Evolutionary conservation across 1,140 invertebrate species (phyloP).

Genomic region (Camponotus pennsylvanicus): DNA sequence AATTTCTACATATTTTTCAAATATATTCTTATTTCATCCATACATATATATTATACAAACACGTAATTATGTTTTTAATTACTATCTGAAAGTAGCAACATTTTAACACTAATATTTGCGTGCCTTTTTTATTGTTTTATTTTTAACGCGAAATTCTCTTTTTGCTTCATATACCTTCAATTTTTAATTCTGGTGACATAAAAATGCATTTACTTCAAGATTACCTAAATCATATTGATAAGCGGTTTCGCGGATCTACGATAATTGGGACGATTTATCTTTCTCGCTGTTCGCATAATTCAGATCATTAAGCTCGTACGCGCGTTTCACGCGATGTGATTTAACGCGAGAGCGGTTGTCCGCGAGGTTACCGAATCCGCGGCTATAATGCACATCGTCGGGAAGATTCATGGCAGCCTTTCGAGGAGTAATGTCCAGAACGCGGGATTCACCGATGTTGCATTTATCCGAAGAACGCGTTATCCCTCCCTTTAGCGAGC

Average conservation of each 20-base stretch:
- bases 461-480: constrained; percentile 46
- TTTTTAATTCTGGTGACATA: background rate
- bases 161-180: background rate
- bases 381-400: background rate
- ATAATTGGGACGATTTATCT: background rate
- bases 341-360: background rate
- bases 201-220: background rate
- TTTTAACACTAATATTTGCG: background rate
- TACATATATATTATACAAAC: background rate
- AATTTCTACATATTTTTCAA: background rate
- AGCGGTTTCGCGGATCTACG: background rate
- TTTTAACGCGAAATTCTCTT: background rate
- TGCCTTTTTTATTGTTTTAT: background rate
- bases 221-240: background rate
- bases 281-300: background rate
- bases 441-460: constrained; percentile 15
- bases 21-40: background rate
- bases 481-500: constrained; percentile 41
- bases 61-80: background rate
- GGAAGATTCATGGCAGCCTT: constrained; percentile 11
- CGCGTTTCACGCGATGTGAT: background rate
- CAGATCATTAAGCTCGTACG: background rate
- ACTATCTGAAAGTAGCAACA: background rate
- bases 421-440: constrained; percentile 22
- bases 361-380: background rate